Evolutionary conservation across 2,797 vertebrate genomes (phyloP).

Genomic region (Schizothorax lantsangensis): DNA sequence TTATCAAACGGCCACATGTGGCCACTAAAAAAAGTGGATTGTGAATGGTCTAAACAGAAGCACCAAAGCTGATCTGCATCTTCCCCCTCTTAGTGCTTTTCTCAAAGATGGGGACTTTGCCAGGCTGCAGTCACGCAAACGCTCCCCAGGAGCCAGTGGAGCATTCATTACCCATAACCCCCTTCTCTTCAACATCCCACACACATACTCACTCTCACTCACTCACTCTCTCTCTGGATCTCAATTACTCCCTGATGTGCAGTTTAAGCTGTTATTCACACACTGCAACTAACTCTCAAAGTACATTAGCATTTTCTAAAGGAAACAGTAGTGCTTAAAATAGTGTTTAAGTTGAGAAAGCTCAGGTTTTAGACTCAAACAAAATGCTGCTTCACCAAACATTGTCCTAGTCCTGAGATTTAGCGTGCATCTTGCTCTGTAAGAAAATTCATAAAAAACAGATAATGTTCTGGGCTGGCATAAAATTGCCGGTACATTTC

Average conservation of each 20-base stretch:
- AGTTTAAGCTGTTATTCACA: constrained; percentile 10
- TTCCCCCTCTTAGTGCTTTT: constrained; percentile 18
- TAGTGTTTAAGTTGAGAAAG: not conserved
- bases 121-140: constrained; percentile 58
- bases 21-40: constrained; percentile 32
- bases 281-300: not conserved
- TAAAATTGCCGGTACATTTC: not conserved
- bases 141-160: constrained; percentile 31
- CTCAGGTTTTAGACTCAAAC: not conserved
- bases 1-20: not conserved
- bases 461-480: not conserved
- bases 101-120: constrained; percentile 32
- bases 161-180: constrained; percentile 55
- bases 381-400: not conserved
- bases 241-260: constrained; percentile 61
- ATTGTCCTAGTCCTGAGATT: not conserved
- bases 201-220: not conserved
- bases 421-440: not conserved
- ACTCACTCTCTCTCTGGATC: constrained; percentile 28
- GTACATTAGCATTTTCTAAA: not conserved
- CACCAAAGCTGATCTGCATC: constrained; percentile 1
- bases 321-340: constrained; percentile 2
- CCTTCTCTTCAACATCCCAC: constrained; percentile 39
- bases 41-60: constrained; percentile 26
- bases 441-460: not conserved